phyloP scores from a whole-genome alignment of 2,113 vertebrate species.

The Lamprotornis superbus region DNA sequence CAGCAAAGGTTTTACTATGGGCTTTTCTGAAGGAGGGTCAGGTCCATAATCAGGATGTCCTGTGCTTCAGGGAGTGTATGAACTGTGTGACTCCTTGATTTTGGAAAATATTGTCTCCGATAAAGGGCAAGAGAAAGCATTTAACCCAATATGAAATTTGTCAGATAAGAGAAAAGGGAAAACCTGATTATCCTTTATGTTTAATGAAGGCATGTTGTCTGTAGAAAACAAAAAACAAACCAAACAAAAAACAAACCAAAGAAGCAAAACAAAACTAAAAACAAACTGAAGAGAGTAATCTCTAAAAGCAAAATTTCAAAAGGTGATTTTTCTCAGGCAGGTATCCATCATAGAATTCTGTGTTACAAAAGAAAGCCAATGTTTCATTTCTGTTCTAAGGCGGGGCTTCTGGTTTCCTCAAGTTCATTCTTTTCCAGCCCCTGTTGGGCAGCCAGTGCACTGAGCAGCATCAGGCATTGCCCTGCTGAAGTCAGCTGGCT shows the following conservation, averaged over 20 bases:
- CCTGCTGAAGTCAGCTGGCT: neutral
- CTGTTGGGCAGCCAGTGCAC: neutral
- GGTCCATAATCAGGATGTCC: neutral
- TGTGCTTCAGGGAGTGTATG: neutral
- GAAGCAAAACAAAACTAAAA: neutral
- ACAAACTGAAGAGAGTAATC: neutral
- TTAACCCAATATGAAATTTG: neutral
- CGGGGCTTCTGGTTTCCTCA: neutral
- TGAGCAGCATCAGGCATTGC: neutral
- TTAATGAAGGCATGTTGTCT: neutral
- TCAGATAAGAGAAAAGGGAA: neutral
- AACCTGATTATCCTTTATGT: neutral
- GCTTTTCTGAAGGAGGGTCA: neutral
- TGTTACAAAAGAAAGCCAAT: neutral
- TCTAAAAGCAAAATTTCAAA: neutral
- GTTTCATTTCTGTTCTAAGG: neutral
- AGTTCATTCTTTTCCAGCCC: neutral
- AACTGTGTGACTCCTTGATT: neutral
- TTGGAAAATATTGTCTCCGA: neutral
- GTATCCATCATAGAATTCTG: neutral
- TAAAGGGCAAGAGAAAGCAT: neutral
- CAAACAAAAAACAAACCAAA: neutral
- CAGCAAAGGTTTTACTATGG: neutral
- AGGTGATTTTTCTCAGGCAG: neutral
- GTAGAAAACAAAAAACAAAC: neutral